Percentiles rank a stretch among this genome's conserved stretches.
phyloP scores from a whole-genome alignment of 2,113 vertebrate species.

The Tangachromis dhanisi region DNA sequence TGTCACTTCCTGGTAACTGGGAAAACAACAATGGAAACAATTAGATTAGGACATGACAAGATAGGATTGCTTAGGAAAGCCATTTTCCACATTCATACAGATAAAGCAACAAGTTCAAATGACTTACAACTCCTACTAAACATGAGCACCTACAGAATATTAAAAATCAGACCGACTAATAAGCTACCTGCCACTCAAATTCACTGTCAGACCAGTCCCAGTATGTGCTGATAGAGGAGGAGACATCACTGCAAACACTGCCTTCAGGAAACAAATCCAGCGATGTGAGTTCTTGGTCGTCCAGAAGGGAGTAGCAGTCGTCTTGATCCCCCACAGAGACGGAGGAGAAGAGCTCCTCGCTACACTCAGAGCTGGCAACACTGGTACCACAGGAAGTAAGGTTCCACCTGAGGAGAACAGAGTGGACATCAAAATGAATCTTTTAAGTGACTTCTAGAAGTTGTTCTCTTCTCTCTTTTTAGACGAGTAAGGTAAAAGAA shows the following conservation, averaged over 20 bases:
- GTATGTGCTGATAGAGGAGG: conserved; percentile 97
- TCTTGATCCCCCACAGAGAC: conserved; percentile 97
- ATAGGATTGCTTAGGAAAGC: background rate
- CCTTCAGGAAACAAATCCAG: conserved; percentile 96
- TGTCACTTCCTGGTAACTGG: conserved; percentile 94
- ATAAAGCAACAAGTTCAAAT: background rate
- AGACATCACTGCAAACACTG: conserved; percentile 97
- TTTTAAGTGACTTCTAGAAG: background rate
- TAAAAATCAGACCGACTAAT: background rate
- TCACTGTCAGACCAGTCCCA: conserved; percentile 99
- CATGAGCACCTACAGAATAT: background rate
- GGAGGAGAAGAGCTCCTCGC: conserved; percentile 93
- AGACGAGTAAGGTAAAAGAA: background rate
- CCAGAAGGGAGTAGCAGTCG: conserved; percentile 92
- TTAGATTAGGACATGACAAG: background rate
- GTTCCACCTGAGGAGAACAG: conserved; percentile 81
- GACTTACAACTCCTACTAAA: background rate
- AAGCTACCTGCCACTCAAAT: conserved; percentile 97
- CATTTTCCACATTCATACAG: background rate
- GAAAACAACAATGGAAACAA: background rate
- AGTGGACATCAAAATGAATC: background rate
- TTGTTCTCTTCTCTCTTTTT: background rate
- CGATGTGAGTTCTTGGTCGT: conserved; percentile 95
- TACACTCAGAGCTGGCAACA: conserved; percentile 96
- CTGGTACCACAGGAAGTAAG: conserved; percentile 96